Conservation (phyloP, 2,888 invertebrate species). For the Mythimna albipuncta region DNA sequence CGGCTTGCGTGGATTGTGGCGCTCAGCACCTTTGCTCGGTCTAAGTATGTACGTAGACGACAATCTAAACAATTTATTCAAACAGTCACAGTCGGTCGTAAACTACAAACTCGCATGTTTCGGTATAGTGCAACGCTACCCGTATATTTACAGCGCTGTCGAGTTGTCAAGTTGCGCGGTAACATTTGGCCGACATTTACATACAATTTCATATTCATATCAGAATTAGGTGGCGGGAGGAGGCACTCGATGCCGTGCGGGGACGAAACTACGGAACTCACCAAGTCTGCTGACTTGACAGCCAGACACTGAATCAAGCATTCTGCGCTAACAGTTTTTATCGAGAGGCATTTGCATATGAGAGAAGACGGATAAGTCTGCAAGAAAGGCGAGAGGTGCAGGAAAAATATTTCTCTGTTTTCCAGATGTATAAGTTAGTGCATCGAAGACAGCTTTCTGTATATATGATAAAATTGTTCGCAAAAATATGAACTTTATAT, state of each 20-base stretch:
- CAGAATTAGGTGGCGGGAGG: conserved; percentile 82
- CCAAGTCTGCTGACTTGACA: conserved; percentile 63
- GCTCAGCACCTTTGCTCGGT: conserved; percentile 69
- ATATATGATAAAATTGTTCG: neutral
- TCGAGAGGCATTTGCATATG: conserved; percentile 49
- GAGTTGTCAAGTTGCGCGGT: conserved; percentile 84
- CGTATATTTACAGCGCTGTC: conserved; percentile 85
- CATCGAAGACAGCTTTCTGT: neutral
- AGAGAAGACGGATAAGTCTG: conserved; percentile 23
- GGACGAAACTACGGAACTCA: conserved; percentile 68
- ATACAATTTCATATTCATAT: conserved; percentile 89
- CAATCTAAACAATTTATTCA: conserved; percentile 84
- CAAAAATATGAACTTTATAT: neutral
- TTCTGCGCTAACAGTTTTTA: conserved; percentile 53
- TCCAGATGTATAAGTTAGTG: neutral
- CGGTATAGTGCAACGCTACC: conserved; percentile 80
- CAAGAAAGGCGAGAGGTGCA: conserved; percentile 10
- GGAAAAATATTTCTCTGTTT: conserved; percentile 4
- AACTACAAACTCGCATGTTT: conserved; percentile 84
- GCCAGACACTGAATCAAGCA: conserved; percentile 64
- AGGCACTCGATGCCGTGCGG: conserved; percentile 70
- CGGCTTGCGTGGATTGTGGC: conserved; percentile 54
- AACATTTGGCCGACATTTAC: conserved; percentile 86
- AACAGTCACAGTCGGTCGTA: conserved; percentile 76
- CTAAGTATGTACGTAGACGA: conserved; percentile 72